These are phyloP conservation scores for Calycopis cecrops DNA, from an alignment of 1,140 invertebrate species.

Conservation along the genomic window DNA sequence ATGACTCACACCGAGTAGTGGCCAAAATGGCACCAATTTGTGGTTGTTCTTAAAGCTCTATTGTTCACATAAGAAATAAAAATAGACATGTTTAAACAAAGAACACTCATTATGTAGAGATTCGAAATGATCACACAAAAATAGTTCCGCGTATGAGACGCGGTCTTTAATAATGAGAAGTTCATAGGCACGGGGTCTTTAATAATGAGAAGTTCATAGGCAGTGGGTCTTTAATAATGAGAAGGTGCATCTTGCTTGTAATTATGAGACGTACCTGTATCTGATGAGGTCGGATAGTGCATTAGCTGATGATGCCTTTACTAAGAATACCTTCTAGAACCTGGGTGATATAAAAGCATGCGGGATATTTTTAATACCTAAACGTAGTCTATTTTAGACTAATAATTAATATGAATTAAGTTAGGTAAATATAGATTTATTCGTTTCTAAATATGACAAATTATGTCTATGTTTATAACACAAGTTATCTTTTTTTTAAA, in stretches of 20 bases:
- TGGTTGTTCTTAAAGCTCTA: too few species aligned
- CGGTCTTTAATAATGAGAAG: slow-evolving; percentile 31
- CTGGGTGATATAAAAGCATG: too few species aligned
- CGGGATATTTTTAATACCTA: too few species aligned
- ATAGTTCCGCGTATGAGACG: background rate
- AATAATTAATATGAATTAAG: too few species aligned
- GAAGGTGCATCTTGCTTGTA: slow-evolving; percentile 46
- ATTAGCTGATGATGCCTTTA: slow-evolving; percentile 58
- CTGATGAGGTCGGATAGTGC: slow-evolving; percentile 50
- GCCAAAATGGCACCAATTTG: too few species aligned
- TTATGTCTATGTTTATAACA: too few species aligned
- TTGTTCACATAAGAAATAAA: background rate
- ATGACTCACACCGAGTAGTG: too few species aligned
- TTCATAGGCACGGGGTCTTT: too few species aligned
- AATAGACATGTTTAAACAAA: slow-evolving; percentile 8
- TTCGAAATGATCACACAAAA: slow-evolving; percentile 6
- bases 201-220: slow-evolving; percentile 29
- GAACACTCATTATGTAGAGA: slow-evolving; percentile 4
- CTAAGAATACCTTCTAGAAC: slow-evolving; percentile 4
- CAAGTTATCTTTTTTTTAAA: too few species aligned
- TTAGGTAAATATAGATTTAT: too few species aligned
- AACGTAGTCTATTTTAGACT: too few species aligned
- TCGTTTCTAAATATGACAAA: too few species aligned
- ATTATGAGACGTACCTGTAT: slow-evolving; percentile 37
- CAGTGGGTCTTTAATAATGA: slow-evolving; percentile 23